Base-by-base conservation (phyloP, 2,888 invertebrate genomes). In the Blastobasis adustella region DNA sequence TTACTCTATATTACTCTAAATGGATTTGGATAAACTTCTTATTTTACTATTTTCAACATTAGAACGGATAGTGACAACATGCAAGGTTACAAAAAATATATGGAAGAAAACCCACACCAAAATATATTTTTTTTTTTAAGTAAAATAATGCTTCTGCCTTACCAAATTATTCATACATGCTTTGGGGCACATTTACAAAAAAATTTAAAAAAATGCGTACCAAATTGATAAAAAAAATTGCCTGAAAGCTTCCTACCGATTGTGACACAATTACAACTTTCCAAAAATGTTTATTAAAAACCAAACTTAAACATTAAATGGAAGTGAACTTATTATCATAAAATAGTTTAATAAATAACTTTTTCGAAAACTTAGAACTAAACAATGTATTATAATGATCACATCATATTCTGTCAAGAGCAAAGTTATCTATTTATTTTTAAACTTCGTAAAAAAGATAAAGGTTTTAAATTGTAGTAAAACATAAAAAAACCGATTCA, bases 211-310 rank as follows among this genome's bases (percentile, higher is more conserved):
- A 45, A n/a, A 47, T 48, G 10, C 23, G 42, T 49, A 58, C 48
- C 52, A 54, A 48, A 45, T 46, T 42, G 47, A 46, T 46, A 45
- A 46, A 49, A 53, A 58, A 52, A 52, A 65, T 62, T 66, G 79
- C 78, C 73, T 85, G 87, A 88, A 88, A 87, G 86, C 87, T 84
- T 82, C 80, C 71, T 77, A 79, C 57, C 76, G 87, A 87, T 87
- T 87, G 87, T 87, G 87, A 86, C 72, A 59, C 47, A 56, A 48
- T 49, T 10, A 5, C 5, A 58, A 58, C 59, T 63, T 69, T 56
- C 51, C 60, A 67, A 71, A 76, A 70, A 69, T 59, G 69, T 85
- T 82, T 84, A 83, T 84, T 83, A 51, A 62, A 69, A 65, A 63
- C 67, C 57, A 65, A 61, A 59, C 58, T 58, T 62, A 56, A 62